Evolutionary conservation across 2,888 invertebrate species (phyloP).

Genomic region (Sesia apiformis): DNA sequence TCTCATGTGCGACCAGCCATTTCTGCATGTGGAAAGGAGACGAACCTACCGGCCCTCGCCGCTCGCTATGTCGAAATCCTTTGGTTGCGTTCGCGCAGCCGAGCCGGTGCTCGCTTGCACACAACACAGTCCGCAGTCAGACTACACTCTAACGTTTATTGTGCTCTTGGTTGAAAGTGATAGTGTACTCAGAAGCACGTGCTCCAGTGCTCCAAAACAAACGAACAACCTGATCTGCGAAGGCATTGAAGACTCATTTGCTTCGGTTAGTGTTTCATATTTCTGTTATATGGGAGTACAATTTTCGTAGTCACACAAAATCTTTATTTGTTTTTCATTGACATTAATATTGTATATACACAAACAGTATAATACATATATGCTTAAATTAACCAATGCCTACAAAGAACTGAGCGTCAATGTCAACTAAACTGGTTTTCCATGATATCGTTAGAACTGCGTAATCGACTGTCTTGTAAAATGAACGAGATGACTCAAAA

Average conservation of each 20-base stretch:
- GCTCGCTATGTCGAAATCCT: constrained; percentile 56
- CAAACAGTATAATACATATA: too few relatives aligned
- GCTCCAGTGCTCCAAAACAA: constrained; percentile 9
- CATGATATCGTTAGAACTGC: constrained; percentile 1
- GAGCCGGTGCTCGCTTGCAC: constrained; percentile 30
- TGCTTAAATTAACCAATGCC: background rate
- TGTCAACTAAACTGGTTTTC: constrained; percentile 8
- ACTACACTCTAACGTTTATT: constrained; percentile 31
- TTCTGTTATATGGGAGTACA: background rate
- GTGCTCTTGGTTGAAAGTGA: constrained; percentile 48
- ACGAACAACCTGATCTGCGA: background rate
- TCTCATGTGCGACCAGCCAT: constrained; percentile 21
- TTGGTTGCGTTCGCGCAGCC: constrained; percentile 48
- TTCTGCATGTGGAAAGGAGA: constrained; percentile 38
- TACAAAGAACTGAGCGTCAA: constrained; percentile 1
- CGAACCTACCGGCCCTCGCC: constrained; percentile 24
- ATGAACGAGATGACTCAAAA: background rate
- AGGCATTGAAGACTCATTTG: constrained; percentile 4
- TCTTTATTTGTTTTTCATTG: too few relatives aligned
- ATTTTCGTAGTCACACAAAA: too few relatives aligned
- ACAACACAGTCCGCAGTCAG: constrained; percentile 36
- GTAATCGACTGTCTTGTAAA: background rate
- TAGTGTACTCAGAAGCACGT: constrained; percentile 45
- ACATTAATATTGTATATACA: too few relatives aligned
- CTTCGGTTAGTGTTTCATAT: constrained; percentile 20